phyloP scores from a whole-genome alignment of 2,888 invertebrate genomes.

The Drosophila macrospina region DNA sequence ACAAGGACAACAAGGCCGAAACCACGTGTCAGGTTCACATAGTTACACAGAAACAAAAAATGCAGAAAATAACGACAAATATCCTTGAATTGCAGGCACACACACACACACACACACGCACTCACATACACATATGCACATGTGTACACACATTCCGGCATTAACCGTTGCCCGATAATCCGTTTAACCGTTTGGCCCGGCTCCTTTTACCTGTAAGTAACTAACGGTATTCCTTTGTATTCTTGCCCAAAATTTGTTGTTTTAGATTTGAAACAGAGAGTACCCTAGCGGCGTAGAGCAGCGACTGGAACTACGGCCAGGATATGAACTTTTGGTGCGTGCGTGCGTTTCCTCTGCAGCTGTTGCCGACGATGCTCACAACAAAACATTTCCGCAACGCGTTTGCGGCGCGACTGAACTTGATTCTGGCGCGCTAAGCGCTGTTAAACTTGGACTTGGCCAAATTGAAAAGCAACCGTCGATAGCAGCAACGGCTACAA shows the following conservation, averaged over 20 bases:
- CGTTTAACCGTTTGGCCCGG: constrained; percentile 23
- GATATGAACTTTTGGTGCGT: constrained; percentile 10
- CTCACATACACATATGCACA: too few relatives aligned
- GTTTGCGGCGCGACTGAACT: constrained; percentile 83
- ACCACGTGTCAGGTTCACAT: constrained; percentile 44
- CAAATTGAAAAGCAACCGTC: constrained; percentile 70
- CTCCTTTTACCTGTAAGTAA: constrained; percentile 41
- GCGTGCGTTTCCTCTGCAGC: constrained; percentile 33
- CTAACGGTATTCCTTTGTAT: constrained; percentile 8
- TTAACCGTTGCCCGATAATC: constrained; percentile 13
- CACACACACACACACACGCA: constrained; percentile 7
- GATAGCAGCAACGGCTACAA: constrained; percentile 39
- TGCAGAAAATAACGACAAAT: constrained; percentile 1
- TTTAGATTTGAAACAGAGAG: background rate
- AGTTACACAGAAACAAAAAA: constrained; percentile 29
- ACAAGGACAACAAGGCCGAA: constrained; percentile 29
- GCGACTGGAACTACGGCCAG: constrained; percentile 20
- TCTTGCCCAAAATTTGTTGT: background rate
- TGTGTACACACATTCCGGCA: constrained; percentile 17
- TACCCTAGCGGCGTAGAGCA: background rate
- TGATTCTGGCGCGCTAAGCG: constrained; percentile 81
- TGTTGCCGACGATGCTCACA: constrained; percentile 69
- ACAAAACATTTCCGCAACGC: constrained; percentile 82
- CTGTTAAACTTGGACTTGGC: constrained; percentile 82
- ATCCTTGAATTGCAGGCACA: background rate